Conservation (phyloP, 2,888 invertebrate species). For the Apocheima hispidaria region DNA sequence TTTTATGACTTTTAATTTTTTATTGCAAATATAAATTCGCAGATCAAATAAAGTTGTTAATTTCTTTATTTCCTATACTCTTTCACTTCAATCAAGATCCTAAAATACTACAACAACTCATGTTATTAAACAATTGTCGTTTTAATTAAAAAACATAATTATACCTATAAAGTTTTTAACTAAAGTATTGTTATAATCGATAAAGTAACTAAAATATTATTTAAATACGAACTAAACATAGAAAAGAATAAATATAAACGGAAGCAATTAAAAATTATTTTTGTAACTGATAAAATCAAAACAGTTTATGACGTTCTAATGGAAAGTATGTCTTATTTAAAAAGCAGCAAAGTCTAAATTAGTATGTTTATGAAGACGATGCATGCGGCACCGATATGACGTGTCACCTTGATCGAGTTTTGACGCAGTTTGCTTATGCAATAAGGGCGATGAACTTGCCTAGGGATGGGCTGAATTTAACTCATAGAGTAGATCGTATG, state of each 20-base stretch:
- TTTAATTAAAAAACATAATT: conserved; percentile 9
- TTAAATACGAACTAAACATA: conserved; percentile 14
- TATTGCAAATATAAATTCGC: too few species aligned
- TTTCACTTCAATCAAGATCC: background rate
- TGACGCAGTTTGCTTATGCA: conserved; percentile 76
- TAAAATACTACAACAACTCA: background rate
- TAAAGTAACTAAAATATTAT: conserved; percentile 34
- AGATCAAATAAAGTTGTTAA: too few species aligned
- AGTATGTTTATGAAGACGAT: conserved; percentile 30
- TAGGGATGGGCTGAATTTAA: conserved; percentile 39
- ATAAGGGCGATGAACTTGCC: conserved; percentile 67
- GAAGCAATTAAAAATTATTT: conserved; percentile 26
- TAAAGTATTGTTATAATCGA: conserved; percentile 14
- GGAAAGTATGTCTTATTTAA: conserved; percentile 21
- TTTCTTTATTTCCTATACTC: too few species aligned
- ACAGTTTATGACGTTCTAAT: background rate
- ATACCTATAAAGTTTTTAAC: conserved; percentile 9
- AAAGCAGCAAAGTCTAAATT: conserved; percentile 31
- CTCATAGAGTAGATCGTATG: background rate
- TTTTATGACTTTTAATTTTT: too few species aligned
- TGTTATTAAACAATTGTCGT: conserved; percentile 8
- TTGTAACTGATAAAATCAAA: conserved; percentile 1
- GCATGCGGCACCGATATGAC: conserved; percentile 52
- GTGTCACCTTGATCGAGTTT: conserved; percentile 80
- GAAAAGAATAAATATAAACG: conserved; percentile 14